Conservation (phyloP, 2,113 vertebrate species). For the Cynoglossus semilaevis region DNA sequence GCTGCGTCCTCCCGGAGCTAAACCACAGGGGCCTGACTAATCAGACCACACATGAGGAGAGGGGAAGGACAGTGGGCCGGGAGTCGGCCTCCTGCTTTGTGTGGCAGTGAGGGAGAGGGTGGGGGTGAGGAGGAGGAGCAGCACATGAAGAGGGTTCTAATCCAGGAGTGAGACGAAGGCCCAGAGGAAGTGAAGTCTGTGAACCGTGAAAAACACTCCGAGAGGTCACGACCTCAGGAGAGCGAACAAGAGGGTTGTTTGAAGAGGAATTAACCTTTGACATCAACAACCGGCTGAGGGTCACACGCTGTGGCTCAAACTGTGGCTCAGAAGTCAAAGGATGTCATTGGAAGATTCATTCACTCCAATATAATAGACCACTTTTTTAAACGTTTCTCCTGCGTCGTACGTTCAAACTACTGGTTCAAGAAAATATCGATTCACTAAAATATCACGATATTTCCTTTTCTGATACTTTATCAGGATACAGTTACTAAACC, state of each 20-base stretch:
- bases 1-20: slow-evolving; percentile 43
- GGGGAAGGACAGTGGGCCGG: slow-evolving; percentile 12
- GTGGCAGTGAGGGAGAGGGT: slow-evolving; percentile 8
- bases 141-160: neutral
- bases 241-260: neutral
- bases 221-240: slow-evolving; percentile 5
- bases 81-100: slow-evolving; percentile 24
- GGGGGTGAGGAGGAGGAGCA: neutral
- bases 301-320: neutral
- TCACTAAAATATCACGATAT: no score
- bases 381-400: no score
- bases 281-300: neutral
- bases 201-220: neutral
- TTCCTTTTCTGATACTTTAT: no score
- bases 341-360: no score
- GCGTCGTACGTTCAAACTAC: no score
- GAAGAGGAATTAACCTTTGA: slow-evolving; percentile 15
- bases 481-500: no score
- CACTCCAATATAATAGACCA: no score
- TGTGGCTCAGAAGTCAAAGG: neutral
- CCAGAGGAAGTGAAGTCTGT: no score
- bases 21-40: slow-evolving; percentile 56
- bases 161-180: neutral
- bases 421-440: no score
- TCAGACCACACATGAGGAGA: slow-evolving; percentile 62